phyloP scores from a whole-genome alignment of 2,113 vertebrate species.

The Boleophthalmus pectinirostris region DNA sequence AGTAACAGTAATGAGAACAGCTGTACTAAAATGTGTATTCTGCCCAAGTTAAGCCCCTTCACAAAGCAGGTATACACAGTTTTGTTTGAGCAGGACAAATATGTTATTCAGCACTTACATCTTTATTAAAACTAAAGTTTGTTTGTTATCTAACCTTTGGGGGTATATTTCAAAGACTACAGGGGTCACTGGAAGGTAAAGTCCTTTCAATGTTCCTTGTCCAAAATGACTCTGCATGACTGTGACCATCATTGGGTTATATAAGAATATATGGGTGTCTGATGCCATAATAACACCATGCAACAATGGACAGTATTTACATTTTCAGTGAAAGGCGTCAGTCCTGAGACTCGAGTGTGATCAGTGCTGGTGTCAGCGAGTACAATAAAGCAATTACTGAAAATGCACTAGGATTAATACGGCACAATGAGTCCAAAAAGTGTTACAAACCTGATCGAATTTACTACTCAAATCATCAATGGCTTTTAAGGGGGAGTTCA shows the following conservation, averaged over 20 bases:
- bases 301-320: constrained; percentile 46
- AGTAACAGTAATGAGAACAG: no score
- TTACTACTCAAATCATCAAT: not conserved
- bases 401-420: constrained; percentile 1
- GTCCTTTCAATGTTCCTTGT: not conserved
- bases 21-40: no score
- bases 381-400: not conserved
- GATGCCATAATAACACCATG: constrained; percentile 45
- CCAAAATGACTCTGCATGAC: not conserved
- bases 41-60: not conserved
- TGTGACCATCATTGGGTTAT: constrained; percentile 18
- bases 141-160: not conserved
- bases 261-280: constrained; percentile 33
- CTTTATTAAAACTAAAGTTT: not conserved
- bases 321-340: constrained; percentile 21
- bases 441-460: constrained; percentile 1
- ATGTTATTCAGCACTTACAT: not conserved
- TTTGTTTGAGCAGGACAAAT: no score
- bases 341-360: not conserved
- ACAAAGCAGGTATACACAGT: no score
- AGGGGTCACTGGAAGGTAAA: no score
- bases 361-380: not conserved
- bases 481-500: not conserved
- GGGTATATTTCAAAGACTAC: not conserved
- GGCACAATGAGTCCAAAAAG: not conserved